Evolutionary conservation across 2,797 vertebrate species (phyloP), one percentile per base, ranked within the genome.

Genomic region (Acipenser ruthenus): DNA sequence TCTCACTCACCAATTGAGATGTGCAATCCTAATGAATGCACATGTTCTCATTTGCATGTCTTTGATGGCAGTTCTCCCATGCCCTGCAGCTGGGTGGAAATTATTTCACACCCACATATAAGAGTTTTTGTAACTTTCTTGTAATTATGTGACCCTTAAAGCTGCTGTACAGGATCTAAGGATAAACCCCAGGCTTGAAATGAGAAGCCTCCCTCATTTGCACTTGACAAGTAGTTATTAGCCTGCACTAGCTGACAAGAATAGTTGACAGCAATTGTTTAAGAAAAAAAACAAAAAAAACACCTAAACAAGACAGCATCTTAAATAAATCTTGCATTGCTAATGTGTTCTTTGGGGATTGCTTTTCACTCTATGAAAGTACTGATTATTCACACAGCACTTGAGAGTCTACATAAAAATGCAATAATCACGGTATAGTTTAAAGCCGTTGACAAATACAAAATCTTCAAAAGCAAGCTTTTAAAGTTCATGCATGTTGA

Each of bases 181-280:
- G 70, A 72, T 53, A 58, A 68, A 65, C 67, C 55, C 62, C 10
- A 62, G 68, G 71, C 71, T 66, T 64, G 67, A 60, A 52, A 64
- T 50, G 37, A 62, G 61, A 62, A 61, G 61, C 63, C 55, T 65
- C 62, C 55, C 37, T 51, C 66, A 69, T 75, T 73, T 69, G 58
- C 11, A 60, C 49, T 53, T 69, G 74, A 73, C 72, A 78, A 67
- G 68, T 66, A 64, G 68, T 70, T 72, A 72, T 77, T 73, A 77
- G 65, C 66, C 69, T 47, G 47, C 62, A 65, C 70, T 68, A 37
- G 51, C 49, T 60, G 59, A 56, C 62, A 66, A 64, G 71, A 73
- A 71, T 70, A 67, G 69, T 68, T 64, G 49, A 8, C 51, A 8
- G 51, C 51, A 53, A 53, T 53, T 53, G 51, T 53, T 12, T 53